Conservation (phyloP, 1,140 invertebrate species). For the Nasonia longicornis region DNA sequence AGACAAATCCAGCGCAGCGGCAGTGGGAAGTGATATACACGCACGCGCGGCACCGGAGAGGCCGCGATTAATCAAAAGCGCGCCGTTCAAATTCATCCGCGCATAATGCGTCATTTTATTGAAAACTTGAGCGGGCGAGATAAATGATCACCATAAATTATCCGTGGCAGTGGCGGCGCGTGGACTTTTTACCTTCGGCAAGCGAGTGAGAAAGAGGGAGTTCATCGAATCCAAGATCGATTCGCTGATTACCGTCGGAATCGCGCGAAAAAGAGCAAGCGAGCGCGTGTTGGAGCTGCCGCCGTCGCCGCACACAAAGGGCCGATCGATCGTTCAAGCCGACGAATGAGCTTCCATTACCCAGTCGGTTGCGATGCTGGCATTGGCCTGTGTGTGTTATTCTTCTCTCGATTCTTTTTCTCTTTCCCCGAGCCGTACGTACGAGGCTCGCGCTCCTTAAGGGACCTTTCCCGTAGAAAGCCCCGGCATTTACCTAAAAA, state of each 20-base stretch:
- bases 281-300: no score
- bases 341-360: conserved; percentile 39
- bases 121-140: conserved; percentile 10
- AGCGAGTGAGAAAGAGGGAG: not conserved
- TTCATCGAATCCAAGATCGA: conserved; percentile 36
- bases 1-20: not conserved
- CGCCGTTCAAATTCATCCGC: conserved; percentile 10
- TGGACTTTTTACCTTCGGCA: not conserved
- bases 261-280: conserved; percentile 28
- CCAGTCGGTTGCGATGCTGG: conserved; percentile 37
- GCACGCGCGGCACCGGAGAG: not conserved
- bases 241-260: conserved; percentile 39
- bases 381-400: conserved; percentile 40
- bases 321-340: conserved; percentile 34
- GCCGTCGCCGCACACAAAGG: not conserved
- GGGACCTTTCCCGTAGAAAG: conserved; percentile 2
- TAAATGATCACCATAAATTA: conserved; percentile 24
- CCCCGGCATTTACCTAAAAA: conserved; percentile 31
- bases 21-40: no score
- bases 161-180: not conserved
- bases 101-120: conserved; percentile 20
- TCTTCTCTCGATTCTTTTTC: conserved; percentile 38
- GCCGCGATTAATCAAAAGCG: not conserved
- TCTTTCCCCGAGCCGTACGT: conserved; percentile 22
- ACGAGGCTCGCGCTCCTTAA: not conserved